Percentiles rank a stretch among this genome's conserved stretches.
Evolutionary conservation across 2,113 vertebrate genomes (phyloP).

Genomic region (Tachuris rubrigastra): DNA sequence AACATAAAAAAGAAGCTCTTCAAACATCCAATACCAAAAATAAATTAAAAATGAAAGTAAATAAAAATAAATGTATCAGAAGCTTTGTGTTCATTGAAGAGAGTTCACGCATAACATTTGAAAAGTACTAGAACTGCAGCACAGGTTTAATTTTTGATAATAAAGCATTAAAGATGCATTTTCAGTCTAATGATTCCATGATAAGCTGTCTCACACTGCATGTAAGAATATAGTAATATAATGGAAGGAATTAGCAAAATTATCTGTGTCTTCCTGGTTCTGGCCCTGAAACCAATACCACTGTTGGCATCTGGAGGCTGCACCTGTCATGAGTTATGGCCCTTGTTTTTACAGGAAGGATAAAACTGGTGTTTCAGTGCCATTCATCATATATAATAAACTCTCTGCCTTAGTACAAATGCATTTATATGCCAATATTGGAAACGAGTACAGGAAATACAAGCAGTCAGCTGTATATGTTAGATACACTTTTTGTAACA

Average conservation of each 20-base stretch:
- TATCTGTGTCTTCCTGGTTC: not conserved
- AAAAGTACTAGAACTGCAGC: not conserved
- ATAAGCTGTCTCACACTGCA: not conserved
- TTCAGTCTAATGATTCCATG: not conserved
- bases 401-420: not conserved
- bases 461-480: constrained; percentile 46
- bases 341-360: constrained; percentile 30
- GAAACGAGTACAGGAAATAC: constrained; percentile 48
- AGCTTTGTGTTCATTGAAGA: not conserved
- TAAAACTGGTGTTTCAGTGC: constrained; percentile 18
- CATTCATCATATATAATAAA: constrained; percentile 40
- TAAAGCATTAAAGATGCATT: not conserved
- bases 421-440: constrained; percentile 9
- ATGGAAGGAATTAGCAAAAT: constrained; percentile 15
- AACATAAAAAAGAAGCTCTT: not conserved
- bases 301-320: constrained; percentile 45
- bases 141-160: not conserved
- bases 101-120: not conserved
- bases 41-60: too few species aligned
- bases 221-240: not conserved
- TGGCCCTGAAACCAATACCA: constrained; percentile 23
- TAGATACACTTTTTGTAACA: constrained; percentile 57
- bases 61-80: not conserved
- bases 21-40: not conserved
- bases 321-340: constrained; percentile 33